phyloP scores from a whole-genome alignment of 2,888 invertebrate genomes.

The Xanthorhoe spadicearia region DNA sequence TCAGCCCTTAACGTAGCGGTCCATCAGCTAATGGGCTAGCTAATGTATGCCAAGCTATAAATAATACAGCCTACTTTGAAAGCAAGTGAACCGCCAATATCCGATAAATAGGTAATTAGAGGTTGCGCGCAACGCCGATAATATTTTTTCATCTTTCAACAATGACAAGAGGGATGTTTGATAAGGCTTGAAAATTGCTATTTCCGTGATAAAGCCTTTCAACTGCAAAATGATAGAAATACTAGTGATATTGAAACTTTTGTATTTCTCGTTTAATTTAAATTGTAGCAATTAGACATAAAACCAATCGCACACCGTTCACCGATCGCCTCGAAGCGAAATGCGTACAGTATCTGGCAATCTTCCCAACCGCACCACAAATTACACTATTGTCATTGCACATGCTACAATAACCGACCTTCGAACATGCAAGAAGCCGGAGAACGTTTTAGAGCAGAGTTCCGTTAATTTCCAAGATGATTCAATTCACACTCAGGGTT shows the following conservation, averaged over 20 bases:
- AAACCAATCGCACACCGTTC: conserved; percentile 21
- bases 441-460: conserved; percentile 45
- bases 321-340: conserved; percentile 54
- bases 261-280: not conserved
- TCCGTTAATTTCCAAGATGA: conserved; percentile 48
- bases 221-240: not conserved
- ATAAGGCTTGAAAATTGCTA: conserved; percentile 4
- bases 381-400: conserved; percentile 57
- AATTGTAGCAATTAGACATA: conserved; percentile 14
- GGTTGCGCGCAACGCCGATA: conserved; percentile 32
- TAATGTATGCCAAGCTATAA: conserved; percentile 71
- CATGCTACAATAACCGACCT: conserved; percentile 50
- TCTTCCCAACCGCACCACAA: conserved; percentile 57
- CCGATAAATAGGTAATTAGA: conserved; percentile 48
- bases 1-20: conserved; percentile 65
- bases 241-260: not conserved
- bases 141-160: conserved; percentile 35
- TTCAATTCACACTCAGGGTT: conserved; percentile 49
- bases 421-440: conserved; percentile 51
- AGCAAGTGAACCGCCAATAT: conserved; percentile 53
- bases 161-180: conserved; percentile 14
- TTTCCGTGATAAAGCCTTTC: not conserved
- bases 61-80: conserved; percentile 62
- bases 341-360: conserved; percentile 62
- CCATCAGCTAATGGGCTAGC: conserved; percentile 69